Evolutionary conservation across 2,888 invertebrate genomes (phyloP), one percentile per base, ranked within the genome.

Genomic region (Strigamia crassipes): DNA sequence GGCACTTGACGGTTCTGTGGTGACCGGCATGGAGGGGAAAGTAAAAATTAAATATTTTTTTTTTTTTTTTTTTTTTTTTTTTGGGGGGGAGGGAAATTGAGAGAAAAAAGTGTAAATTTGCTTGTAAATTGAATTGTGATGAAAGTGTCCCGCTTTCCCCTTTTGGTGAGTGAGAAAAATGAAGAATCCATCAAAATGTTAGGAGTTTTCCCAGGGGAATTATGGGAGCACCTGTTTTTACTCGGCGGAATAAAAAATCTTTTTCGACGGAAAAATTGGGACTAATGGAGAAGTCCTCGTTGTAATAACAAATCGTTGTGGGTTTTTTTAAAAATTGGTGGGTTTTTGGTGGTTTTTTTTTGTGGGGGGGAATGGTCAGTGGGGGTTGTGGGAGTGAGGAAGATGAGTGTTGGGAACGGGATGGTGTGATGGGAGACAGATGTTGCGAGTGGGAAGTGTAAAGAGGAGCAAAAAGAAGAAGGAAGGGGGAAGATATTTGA

Each of bases 111-210:
- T 66, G 61, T 66, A 66, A 66, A 66, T 66, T 66, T 21, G 12
- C 0, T 1, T 2, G 12, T 23, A 66, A 66, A 66, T 66, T 66
- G 61, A 66, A 66, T 66, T 66, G 61, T 66, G 61, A 18, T 21
- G 61, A 66, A 66, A 66, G 61, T 66, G 61, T 66, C 61, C 18
- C 23, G 21, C 61, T 66, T 23, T 66, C 12, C 10, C 27, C 27
- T 27, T 23, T 66, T 9, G 38, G 38, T 23, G 23, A 66, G 61
- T 66, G 61, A 23, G 21, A 66, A 23, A 18, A 66, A 66, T 66
- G 61, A 66, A 66, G 61, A 66, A 66, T 66, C 61, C 61, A 66
- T 66, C 61, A 66, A 66, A 66, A 23, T 66, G 61, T 66, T 66
- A 66, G 61, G 61, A 23, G 61, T 23, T 23, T 66, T 66, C 61